Percentiles rank a stretch among this genome's conserved stretches.
These are phyloP conservation scores for Conopomorpha cramerella DNA, from an alignment of 1,140 invertebrate genomes.

Conservation along the genomic window DNA sequence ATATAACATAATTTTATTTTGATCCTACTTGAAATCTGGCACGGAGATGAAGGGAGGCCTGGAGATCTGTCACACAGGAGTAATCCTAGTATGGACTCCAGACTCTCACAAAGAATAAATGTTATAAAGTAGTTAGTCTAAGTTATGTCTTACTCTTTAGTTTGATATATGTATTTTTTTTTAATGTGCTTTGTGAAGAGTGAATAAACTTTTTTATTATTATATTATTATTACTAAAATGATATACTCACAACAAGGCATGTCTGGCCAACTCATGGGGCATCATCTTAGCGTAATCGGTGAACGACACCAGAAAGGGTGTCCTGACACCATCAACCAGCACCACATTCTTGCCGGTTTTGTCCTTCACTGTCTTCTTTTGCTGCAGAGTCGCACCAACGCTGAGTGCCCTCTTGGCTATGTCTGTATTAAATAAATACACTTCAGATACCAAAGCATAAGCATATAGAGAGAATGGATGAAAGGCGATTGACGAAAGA, in stretches of 20 bases:
- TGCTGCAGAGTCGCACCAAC: conserved; percentile 50
- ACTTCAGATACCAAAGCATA: background rate
- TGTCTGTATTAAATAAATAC: conserved; percentile 16
- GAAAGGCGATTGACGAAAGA: background rate
- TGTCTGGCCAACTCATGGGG: conserved; percentile 93
- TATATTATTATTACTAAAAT: no score
- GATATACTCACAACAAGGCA: conserved; percentile 77
- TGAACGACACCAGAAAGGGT: conserved; percentile 94
- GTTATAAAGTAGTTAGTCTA: no score
- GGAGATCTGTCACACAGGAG: no score
- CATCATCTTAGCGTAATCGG: conserved; percentile 92
- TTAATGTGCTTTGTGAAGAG: no score
- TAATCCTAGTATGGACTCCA: no score
- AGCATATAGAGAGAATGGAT: background rate
- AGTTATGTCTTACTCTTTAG: no score
- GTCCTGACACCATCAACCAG: conserved; percentile 95
- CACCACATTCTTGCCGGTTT: conserved; percentile 85
- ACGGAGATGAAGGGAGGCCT: no score
- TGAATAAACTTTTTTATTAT: no score
- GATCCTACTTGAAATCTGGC: no score
- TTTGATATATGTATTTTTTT: no score
- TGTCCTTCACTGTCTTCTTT: conserved; percentile 62
- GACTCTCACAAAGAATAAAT: no score
- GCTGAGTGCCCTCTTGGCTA: conserved; percentile 49
- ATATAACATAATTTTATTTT: no score